phyloP scores from a whole-genome alignment of 2,888 invertebrate genomes.

The Pocota personata region DNA sequence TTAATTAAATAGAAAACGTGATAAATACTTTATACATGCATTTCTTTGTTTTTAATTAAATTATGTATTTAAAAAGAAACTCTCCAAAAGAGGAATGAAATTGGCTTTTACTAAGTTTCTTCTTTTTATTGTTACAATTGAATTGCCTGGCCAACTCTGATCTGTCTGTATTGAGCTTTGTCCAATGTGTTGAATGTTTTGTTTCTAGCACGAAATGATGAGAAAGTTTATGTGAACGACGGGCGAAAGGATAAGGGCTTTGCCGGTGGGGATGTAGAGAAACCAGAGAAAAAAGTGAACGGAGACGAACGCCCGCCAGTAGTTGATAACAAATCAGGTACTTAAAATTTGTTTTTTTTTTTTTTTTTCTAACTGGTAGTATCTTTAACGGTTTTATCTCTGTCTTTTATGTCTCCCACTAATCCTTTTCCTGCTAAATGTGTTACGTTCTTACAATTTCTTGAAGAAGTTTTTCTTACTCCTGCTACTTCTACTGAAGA shows the following conservation, averaged over 20 bases:
- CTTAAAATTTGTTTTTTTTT: slow-evolving; percentile 11
- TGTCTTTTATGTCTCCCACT: slow-evolving; percentile 49
- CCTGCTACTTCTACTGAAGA: slow-evolving; percentile 81
- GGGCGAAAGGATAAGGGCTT: neutral
- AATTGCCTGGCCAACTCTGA: slow-evolving; percentile 53
- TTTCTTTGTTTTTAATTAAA: slow-evolving; percentile 31
- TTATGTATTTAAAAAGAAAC: neutral
- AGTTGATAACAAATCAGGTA: slow-evolving; percentile 46
- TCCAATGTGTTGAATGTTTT: slow-evolving; percentile 52
- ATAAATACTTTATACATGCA: slow-evolving; percentile 35
- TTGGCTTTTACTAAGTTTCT: slow-evolving; percentile 24
- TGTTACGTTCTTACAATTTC: slow-evolving; percentile 50
- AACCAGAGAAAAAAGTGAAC: slow-evolving; percentile 7
- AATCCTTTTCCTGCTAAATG: slow-evolving; percentile 43
- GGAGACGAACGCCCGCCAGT: slow-evolving; percentile 4
- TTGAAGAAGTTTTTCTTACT: slow-evolving; percentile 74
- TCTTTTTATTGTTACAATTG: slow-evolving; percentile 37
- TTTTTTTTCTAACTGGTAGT: slow-evolving; percentile 11
- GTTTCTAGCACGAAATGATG: slow-evolving; percentile 49
- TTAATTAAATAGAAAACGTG: slow-evolving; percentile 26
- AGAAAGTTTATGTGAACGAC: neutral
- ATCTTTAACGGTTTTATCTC: slow-evolving; percentile 30
- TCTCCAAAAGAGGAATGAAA: slow-evolving; percentile 6
- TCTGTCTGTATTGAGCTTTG: slow-evolving; percentile 8
- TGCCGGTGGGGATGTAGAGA: neutral